Evolutionary conservation across 2,797 vertebrate species (phyloP), one percentile per base, ranked within the genome.

Genomic region (Coendou prehensilis): DNA sequence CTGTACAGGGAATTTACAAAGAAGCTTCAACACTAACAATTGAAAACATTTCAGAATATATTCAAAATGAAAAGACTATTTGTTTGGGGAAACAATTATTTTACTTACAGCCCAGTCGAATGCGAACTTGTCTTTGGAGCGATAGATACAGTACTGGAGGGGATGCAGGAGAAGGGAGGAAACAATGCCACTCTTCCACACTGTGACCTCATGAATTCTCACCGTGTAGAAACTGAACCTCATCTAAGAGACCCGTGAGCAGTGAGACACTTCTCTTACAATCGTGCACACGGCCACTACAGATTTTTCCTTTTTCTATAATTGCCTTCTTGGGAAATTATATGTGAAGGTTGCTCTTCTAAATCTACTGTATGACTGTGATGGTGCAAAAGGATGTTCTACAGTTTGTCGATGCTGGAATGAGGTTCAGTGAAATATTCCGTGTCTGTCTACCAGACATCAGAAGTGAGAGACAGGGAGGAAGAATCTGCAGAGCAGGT

Each of bases 241-340:
- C n/a, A n/a, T 6, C 9, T 6, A 71, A 50, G 6, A 41, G 20
- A 56, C 15, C 20, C 59, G 33, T 11, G 50, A 61, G 20, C 18
- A 4, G n/a, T 26, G 17, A 87, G 61, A 45, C 6, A 26, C n/a
- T 92, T 89, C 63, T 52, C 71, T 76, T 69, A 59, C 6, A 18
- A 13, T 63, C 67, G 26, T 80, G 59, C 45, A 52, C 47, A 76
- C 28, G 17, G 23, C 15, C 47, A 37, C 22, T 61, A 47, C 7
- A 59, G 33, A 82, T 28, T 2, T 75, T 97, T 69, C 50, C 41
- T 81, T 83, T 61, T 81, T 84, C 75, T 93, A 11, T n/a, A 79
- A 76, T 89, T 91, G 41, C 23, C 11, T 91, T 56, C 52, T n/a
- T 87, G 73, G 61, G 81, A 73, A 83, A 85, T 81, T 95, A 47